Conservation (phyloP, 2,113 vertebrate species). For the Hoplias malabaricus region DNA sequence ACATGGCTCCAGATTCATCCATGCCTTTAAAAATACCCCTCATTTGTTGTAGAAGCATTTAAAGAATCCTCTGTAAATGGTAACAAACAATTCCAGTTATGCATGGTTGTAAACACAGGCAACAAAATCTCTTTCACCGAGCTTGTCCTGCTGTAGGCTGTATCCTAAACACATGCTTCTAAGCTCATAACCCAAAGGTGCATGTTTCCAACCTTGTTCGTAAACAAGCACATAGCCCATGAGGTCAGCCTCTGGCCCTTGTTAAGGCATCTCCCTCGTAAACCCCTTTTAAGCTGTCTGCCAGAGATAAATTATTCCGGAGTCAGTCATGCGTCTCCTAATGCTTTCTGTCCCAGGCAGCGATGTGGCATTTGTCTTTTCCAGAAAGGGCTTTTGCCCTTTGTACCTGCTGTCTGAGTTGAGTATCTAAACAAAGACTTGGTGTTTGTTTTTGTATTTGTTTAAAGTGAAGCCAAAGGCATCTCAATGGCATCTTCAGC, state of each 20-base stretch:
- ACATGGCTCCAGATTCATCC: not conserved
- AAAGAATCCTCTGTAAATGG: not conserved
- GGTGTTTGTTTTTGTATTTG: not conserved
- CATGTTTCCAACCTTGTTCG: constrained; percentile 20
- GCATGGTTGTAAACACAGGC: not conserved
- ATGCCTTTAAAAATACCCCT: not conserved
- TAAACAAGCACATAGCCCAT: constrained; percentile 26
- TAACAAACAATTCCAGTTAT: constrained; percentile 1
- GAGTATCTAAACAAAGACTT: not conserved
- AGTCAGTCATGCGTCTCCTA: not conserved
- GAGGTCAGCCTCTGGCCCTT: constrained; percentile 15
- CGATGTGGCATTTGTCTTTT: constrained; percentile 16
- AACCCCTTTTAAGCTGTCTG: constrained; percentile 12
- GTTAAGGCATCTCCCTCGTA: constrained; percentile 22
- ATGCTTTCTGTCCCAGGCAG: constrained; percentile 1
- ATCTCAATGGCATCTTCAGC: not conserved
- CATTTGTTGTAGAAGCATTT: not conserved
- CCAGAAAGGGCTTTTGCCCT: not conserved
- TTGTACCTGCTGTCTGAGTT: not conserved
- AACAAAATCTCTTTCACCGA: not conserved
- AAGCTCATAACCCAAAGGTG: constrained; percentile 2
- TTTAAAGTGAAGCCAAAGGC: not conserved
- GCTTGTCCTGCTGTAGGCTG: not conserved
- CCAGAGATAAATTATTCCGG: constrained; percentile 12
- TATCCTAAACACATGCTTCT: constrained; percentile 10